Evolutionary conservation across 2,888 invertebrate genomes (phyloP), one percentile per base, ranked within the genome.

Genomic region (Dusona sp.): DNA sequence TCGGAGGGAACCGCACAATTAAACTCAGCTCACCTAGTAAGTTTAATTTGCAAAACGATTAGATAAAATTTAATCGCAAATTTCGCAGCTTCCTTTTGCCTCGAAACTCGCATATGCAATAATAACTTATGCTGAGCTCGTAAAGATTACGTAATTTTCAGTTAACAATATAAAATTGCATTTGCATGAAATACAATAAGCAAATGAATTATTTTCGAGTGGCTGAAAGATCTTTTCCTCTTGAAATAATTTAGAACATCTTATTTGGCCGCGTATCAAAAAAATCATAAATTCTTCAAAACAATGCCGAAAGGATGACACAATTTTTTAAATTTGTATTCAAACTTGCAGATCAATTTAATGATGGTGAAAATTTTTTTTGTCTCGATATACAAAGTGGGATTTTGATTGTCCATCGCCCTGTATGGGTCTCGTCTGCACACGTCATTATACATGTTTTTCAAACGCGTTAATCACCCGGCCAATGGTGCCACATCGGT

Each of bases 41-140:
- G 65, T 64, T 33, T 73, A 68, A 61, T 68, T 85, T 54, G 77
- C 70, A 48, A 54, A 29, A 54, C 54, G 85, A 87, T 87, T 78
- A 85, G 85, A 87, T 87, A 85, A 85, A 29, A n/a, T 61, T 29
- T 68, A 73, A 68, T 77, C 73, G 72, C 72, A 42, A 48, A 65
- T 48, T 79, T 67, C 38, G 36, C 25, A 51, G 68, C 33, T 82
- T 82, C 78, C 78, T 54, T 16, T 45, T 42, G 78, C 51, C 25
- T 78, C 67, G 29, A 36, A 48, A 61, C 57, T 57, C 25, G 42
- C 16, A 22, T 33, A 29, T n/a, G 45, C 3, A 25, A 61, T 51
- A 16, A 38, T 42, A 61, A n/a, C 22, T n/a, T 25, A 57, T 29
- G 29, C 48, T 48, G 33, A 22, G 45, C 22, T 45, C 2, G 45